Evolutionary conservation across 2,797 vertebrate genomes (phyloP).

Genomic region (Spinus olivaceus): DNA sequence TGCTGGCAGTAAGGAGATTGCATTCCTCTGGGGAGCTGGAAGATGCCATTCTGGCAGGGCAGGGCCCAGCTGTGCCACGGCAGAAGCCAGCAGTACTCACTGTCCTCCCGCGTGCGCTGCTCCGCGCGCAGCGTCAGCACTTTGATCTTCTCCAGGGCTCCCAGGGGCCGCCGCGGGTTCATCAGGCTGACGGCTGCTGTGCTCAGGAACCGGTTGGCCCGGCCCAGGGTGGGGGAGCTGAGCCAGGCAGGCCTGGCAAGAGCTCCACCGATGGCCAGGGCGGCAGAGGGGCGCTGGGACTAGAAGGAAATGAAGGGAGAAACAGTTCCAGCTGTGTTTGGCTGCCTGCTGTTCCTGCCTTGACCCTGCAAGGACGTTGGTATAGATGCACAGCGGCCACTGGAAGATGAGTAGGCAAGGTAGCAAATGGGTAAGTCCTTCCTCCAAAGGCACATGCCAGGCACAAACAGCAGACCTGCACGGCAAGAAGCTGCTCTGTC

Average conservation of each 20-base stretch:
- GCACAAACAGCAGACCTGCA: not conserved
- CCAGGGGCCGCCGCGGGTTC: conserved; percentile 89
- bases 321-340: not conserved
- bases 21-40: not conserved
- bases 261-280: conserved; percentile 86
- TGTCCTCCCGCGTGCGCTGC: conserved; percentile 93
- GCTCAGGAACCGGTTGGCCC: conserved; percentile 95
- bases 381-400: not conserved
- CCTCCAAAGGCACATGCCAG: not conserved
- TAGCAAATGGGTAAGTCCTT: not conserved
- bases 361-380: not conserved
- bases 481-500: not conserved
- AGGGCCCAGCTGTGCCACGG: not conserved
- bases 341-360: not conserved
- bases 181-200: conserved; percentile 94
- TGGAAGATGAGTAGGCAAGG: not conserved
- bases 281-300: conserved; percentile 84
- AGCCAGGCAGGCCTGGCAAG: conserved; percentile 92
- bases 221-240: conserved; percentile 93
- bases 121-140: conserved; percentile 89
- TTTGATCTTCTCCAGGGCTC: conserved; percentile 89
- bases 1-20: not conserved
- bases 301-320: not conserved
- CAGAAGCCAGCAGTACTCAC: conserved; percentile 77
- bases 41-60: not conserved